phyloP scores from a whole-genome alignment of 1,140 invertebrate species.

The Drosophila athabasca region DNA sequence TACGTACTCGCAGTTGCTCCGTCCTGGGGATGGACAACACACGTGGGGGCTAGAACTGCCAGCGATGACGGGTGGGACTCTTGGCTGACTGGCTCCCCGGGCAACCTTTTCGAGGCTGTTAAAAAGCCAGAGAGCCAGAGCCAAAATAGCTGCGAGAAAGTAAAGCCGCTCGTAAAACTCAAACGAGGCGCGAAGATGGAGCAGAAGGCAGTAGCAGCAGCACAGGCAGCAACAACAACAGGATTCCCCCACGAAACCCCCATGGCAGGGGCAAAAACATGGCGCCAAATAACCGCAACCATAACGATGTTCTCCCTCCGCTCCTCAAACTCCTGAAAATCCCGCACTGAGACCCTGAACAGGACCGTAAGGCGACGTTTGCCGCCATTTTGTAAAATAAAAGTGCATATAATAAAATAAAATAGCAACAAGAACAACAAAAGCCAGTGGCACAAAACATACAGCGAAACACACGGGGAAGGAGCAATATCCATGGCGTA shows the following conservation, averaged over 20 bases:
- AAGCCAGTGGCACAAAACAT: constrained; percentile 21
- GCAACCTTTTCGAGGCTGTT: constrained; percentile 55
- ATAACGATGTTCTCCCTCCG: constrained; percentile 49
- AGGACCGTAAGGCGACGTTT: constrained; percentile 67
- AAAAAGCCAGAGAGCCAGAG: constrained; percentile 64
- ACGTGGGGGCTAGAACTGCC: constrained; percentile 50
- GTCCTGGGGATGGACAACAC: constrained; percentile 57
- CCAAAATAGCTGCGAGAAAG: constrained; percentile 79
- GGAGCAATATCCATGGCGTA: constrained; percentile 27
- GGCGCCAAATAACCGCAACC: constrained; percentile 81
- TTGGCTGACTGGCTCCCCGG: not conserved
- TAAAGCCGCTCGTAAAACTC: constrained; percentile 81
- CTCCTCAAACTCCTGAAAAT: constrained; percentile 6
- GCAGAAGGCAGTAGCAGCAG: not conserved
- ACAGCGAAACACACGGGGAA: constrained; percentile 24
- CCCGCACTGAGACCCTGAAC: constrained; percentile 28
- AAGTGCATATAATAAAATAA: constrained; percentile 83
- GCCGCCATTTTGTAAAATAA: constrained; percentile 82
- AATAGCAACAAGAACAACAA: constrained; percentile 61
- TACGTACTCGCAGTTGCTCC: not conserved
- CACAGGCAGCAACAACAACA: constrained; percentile 1
- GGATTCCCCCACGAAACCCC: too few relatives aligned
- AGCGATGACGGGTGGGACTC: constrained; percentile 18
- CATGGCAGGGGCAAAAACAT: constrained; percentile 59
- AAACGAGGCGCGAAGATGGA: constrained; percentile 66